phyloP scores from a whole-genome alignment of 1,140 invertebrate species.

The Drosophila sp. region DNA sequence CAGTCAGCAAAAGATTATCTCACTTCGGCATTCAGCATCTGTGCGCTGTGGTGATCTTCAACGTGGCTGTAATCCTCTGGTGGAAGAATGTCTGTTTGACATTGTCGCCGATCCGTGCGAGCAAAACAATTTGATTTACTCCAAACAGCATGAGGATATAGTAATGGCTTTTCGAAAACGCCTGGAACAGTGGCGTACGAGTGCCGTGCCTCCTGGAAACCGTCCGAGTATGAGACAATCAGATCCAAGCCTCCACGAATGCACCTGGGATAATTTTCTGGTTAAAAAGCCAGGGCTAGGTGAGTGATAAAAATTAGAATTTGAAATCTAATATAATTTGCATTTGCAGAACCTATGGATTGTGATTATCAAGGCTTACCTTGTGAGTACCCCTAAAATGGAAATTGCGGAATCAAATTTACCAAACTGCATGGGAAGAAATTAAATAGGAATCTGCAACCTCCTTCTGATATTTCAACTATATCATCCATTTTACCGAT shows the following conservation, averaged over 20 bases:
- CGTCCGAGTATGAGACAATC: constrained; percentile 22
- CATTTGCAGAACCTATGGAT: constrained; percentile 33
- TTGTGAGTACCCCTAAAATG: constrained; percentile 24
- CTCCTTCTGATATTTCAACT: too few relatives aligned
- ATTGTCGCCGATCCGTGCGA: constrained; percentile 91
- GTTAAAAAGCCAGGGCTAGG: constrained; percentile 25
- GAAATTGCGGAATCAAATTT: neutral
- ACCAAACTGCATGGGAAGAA: too few relatives aligned
- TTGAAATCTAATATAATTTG: neutral
- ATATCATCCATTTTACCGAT: too few relatives aligned
- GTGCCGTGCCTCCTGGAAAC: constrained; percentile 44
- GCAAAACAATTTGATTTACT: constrained; percentile 86
- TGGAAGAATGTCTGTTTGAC: constrained; percentile 89
- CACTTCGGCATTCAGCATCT: constrained; percentile 83
- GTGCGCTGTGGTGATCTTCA: constrained; percentile 75
- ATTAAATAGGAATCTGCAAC: too few relatives aligned
- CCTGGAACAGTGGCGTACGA: constrained; percentile 32
- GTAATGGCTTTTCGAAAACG: constrained; percentile 48
- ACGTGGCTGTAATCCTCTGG: constrained; percentile 80
- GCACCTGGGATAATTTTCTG: constrained; percentile 60
- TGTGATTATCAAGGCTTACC: constrained; percentile 53
- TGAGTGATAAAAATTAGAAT: constrained; percentile 16
- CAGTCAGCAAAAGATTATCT: constrained; percentile 65
- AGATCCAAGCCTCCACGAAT: constrained; percentile 61
- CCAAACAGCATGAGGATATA: constrained; percentile 36